Evolutionary conservation across 2,888 invertebrate species (phyloP), one percentile per base, ranked within the genome.

Genomic region (Drosophila anomalipes): DNA sequence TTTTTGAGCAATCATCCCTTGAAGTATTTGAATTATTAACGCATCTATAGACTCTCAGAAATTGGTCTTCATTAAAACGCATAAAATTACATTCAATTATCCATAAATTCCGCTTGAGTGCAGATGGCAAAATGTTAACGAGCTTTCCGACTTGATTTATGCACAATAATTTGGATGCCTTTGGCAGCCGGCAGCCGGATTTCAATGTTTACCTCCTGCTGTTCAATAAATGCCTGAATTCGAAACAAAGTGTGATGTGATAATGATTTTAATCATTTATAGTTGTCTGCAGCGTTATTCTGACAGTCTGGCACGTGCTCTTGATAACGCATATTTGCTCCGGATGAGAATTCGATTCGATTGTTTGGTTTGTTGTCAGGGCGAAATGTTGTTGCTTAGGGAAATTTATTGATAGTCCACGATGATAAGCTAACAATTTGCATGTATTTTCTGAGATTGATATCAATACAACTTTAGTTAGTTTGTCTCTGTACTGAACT

Each of bases 1-100:
- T 54, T 35, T 41, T 12, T 28, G 14, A 9, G 14, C 37, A 30
- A 49, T 44, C 44, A 44, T n/a, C 4, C 14, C 16, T 44, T 32
- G 4, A 39, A 56, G 44, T 57, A 52, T 59, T 72, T 78, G 35
- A 44, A 26, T 66, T 66, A 58, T 66, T 49, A 49, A 39, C 58
- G 41, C 58, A 62, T 51, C 53, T 28, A 22, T 19, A 16, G 26
- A 28, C 28, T 33, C 35, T 19, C 37, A 49, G 16, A 22, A 28
- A 67, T 56, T 51, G 35, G 28, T 35, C 33, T 74, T 70, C 44
- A 53, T 68, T 33, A 56, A 56, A 49, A 28, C 56, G 70, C 67
- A 70, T 74, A 52, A 58, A 74, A 74, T 86, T 70, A 75, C 79
- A 67, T 77, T 79, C 79, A 86, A 79, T 90, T 90, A 86, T 81